Conservation (phyloP, 2,888 invertebrate genomes). For the Prosopocoilus inquinatus region DNA sequence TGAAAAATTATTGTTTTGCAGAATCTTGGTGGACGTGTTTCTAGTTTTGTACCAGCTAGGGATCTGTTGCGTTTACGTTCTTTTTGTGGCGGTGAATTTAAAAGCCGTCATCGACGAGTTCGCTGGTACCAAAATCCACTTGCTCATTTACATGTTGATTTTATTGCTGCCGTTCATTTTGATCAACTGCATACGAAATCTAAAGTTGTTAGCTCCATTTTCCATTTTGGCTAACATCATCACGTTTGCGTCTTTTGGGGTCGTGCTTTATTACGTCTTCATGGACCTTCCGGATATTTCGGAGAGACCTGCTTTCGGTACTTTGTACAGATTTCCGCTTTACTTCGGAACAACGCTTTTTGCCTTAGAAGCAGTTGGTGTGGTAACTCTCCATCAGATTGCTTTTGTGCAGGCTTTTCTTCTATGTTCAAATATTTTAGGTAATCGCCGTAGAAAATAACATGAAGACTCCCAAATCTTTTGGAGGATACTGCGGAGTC, state of each 20-base stretch:
- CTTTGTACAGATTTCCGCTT: slow-evolving; percentile 72
- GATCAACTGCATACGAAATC: slow-evolving; percentile 79
- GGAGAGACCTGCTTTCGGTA: slow-evolving; percentile 63
- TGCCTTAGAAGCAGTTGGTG: slow-evolving; percentile 92
- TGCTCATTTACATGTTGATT: slow-evolving; percentile 40
- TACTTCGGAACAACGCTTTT: slow-evolving; percentile 96
- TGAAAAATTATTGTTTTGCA: slow-evolving; percentile 9
- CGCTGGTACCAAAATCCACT: slow-evolving; percentile 28
- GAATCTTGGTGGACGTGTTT: slow-evolving; percentile 49
- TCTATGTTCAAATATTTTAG: slow-evolving; percentile 50
- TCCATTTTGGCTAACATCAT: slow-evolving; percentile 86
- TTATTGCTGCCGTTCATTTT: slow-evolving; percentile 64
- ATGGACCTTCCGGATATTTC: slow-evolving; percentile 65
- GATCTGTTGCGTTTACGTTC: slow-evolving; percentile 91
- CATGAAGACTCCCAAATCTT: slow-evolving; percentile 80
- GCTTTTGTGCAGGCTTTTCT: not conserved
- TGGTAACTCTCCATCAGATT: slow-evolving; percentile 59
- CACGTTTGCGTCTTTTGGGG: slow-evolving; percentile 78
- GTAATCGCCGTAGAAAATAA: slow-evolving; percentile 88
- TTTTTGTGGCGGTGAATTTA: slow-evolving; percentile 46
- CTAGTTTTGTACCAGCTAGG: slow-evolving; percentile 89
- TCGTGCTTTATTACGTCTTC: slow-evolving; percentile 84
- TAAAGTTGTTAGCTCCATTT: slow-evolving; percentile 86
- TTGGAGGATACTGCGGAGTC: slow-evolving; percentile 75
- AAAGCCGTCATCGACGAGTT: slow-evolving; percentile 43